A percentile compares a stretch with the other conserved stretches of the same genome.
These are phyloP conservation scores for Sylvicola fuscatus DNA, from an alignment of 2,888 invertebrate species.

Conservation along the genomic window DNA sequence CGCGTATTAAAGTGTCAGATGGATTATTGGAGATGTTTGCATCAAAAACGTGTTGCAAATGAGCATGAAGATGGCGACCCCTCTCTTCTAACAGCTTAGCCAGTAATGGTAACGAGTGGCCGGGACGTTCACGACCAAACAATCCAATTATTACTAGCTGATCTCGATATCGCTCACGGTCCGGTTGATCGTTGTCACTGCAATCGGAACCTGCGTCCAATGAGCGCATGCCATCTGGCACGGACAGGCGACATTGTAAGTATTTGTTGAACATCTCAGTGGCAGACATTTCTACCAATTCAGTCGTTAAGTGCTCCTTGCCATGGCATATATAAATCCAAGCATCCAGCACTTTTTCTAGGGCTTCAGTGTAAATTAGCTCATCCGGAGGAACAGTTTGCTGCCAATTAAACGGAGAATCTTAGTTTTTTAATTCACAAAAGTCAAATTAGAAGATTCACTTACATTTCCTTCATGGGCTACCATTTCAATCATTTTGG, in stretches of 20 bases:
- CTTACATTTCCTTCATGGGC: constrained; percentile 43
- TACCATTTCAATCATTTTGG: constrained; percentile 39
- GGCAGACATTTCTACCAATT: constrained; percentile 20
- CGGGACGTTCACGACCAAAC: constrained; percentile 38
- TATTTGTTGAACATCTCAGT: constrained; percentile 57
- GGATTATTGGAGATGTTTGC: constrained; percentile 16
- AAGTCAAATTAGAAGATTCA: constrained; percentile 6
- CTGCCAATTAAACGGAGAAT: too few relatives aligned
- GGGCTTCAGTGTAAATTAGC: constrained; percentile 40
- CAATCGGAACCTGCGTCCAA: constrained; percentile 19
- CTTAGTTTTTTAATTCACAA: too few relatives aligned
- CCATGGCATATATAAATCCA: constrained; percentile 28
- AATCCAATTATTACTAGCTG: constrained; percentile 55
- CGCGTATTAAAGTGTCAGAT: constrained; percentile 28
- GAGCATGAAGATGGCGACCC: constrained; percentile 16
- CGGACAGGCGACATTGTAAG: constrained; percentile 55
- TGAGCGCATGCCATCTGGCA: constrained; percentile 41
- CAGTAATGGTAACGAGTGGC: constrained; percentile 42
- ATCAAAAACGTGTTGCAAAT: constrained; percentile 21
- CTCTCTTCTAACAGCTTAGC: constrained; percentile 21
- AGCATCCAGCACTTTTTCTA: constrained; percentile 43
- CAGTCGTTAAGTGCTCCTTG: constrained; percentile 18
- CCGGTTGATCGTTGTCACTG: constrained; percentile 40
- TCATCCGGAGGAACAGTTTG: constrained; percentile 18
- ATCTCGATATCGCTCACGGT: constrained; percentile 41